These are phyloP conservation scores for Lethenteron reissneri DNA, from an alignment of 2,113 vertebrate genomes.

Conservation along the genomic window DNA sequence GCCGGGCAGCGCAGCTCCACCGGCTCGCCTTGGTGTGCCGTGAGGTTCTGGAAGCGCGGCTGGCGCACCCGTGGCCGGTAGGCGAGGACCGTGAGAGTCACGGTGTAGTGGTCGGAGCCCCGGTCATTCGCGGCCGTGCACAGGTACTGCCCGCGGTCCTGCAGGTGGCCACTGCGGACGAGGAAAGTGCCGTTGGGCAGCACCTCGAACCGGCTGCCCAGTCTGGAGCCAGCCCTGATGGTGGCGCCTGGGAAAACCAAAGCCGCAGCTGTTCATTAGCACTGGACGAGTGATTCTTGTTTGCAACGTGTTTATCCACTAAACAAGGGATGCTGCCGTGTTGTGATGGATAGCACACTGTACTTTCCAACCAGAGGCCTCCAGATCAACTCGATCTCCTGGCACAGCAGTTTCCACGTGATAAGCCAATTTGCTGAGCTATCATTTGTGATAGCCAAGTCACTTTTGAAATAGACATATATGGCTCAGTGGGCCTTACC, in stretches of 20 bases:
- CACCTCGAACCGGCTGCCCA: slow-evolving; percentile 40
- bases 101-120: slow-evolving; percentile 27
- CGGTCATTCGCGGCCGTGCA: slow-evolving; percentile 46
- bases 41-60: slow-evolving; percentile 32
- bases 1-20: slow-evolving; percentile 40
- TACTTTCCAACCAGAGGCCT: too few species aligned
- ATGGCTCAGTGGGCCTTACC: too few species aligned
- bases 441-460: too few species aligned
- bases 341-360: too few species aligned
- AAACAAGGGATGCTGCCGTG: too few species aligned
- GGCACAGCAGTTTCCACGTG: background rate
- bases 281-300: background rate
- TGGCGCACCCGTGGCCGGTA: slow-evolving; percentile 33
- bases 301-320: too few species aligned
- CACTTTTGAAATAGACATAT: too few species aligned
- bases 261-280: background rate
- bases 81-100: slow-evolving; percentile 29
- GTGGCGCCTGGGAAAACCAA: slow-evolving; percentile 25
- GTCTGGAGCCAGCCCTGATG: slow-evolving; percentile 30
- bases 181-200: slow-evolving; percentile 44
- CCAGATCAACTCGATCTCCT: too few species aligned
- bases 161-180: slow-evolving; percentile 32
- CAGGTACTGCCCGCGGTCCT: slow-evolving; percentile 48
- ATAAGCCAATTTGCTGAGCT: too few species aligned
- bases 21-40: slow-evolving; percentile 32